Evolutionary conservation across 2,113 vertebrate species (phyloP).

Genomic region (Prionailurus bengalensis): DNA sequence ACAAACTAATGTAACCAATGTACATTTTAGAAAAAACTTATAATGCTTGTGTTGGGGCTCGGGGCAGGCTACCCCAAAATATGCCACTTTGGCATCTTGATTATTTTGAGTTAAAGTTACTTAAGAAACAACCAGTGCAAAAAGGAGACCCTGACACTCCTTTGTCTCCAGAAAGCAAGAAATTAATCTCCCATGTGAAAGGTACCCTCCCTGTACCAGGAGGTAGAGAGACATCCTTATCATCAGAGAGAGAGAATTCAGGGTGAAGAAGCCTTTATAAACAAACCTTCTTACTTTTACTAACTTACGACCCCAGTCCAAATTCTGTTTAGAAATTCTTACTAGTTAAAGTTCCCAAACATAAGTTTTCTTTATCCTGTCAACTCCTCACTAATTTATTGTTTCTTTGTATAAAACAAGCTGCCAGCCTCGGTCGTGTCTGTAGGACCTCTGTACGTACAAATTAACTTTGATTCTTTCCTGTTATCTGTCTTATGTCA

Average conservation of each 20-base stretch:
- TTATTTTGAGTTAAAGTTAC: not conserved
- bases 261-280: not conserved
- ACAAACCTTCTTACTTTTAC: not conserved
- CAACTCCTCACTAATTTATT: not conserved
- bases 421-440: not conserved
- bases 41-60: not conserved
- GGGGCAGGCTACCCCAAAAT: not conserved
- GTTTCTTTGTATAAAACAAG: not conserved
- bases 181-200: not conserved
- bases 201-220: not conserved
- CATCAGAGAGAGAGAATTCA: not conserved
- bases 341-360: not conserved
- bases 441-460: not conserved
- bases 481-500: not conserved
- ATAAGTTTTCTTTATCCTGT: not conserved
- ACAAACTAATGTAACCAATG: not conserved
- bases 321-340: not conserved
- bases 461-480: not conserved
- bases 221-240: not conserved
- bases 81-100: not conserved
- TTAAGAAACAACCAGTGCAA: not conserved
- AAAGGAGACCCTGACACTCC: not conserved
- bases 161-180: not conserved
- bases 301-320: not conserved
- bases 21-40: not conserved